Conservation (phyloP, 53 echinoderm and acorn worm species). For the Patiria pectinifera region DNA sequence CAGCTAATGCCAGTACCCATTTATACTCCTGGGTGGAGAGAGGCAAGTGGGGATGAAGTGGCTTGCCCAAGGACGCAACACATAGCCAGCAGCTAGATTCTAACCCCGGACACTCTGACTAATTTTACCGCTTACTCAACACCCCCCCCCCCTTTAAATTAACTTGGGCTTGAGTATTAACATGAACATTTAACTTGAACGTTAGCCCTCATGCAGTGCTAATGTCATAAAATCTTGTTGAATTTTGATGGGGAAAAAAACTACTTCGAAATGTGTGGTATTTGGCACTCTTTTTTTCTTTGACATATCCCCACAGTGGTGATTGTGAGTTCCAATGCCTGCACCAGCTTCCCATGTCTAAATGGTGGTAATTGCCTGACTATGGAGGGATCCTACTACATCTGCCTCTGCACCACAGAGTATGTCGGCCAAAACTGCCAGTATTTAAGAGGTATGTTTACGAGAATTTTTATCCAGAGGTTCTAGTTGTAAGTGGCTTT, state of each 20-base stretch:
- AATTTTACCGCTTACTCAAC: too few relatives aligned
- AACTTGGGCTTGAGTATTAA: too few relatives aligned
- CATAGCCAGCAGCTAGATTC: too few relatives aligned
- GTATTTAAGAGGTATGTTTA: background rate
- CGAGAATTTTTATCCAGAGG: background rate
- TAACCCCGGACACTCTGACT: too few relatives aligned
- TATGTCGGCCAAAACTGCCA: conserved; percentile 65
- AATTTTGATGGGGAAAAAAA: too few relatives aligned
- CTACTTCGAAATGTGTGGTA: background rate
- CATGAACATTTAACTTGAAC: background rate
- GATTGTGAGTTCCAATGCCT: conserved; percentile 61
- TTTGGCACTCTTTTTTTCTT: background rate
- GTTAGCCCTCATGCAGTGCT: background rate
- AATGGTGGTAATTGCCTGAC: conserved; percentile 68
- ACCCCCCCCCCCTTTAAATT: too few relatives aligned
- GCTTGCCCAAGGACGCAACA: too few relatives aligned
- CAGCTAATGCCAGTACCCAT: too few relatives aligned
- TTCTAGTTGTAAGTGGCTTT: background rate
- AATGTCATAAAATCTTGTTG: too few relatives aligned
- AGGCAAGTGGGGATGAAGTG: too few relatives aligned
- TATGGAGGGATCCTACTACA: conserved; percentile 59
- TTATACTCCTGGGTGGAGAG: too few relatives aligned
- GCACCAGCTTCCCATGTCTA: conserved; percentile 72
- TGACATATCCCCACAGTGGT: conserved; percentile 14
- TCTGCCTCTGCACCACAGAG: conserved; percentile 57